Evolutionary conservation across 2,888 invertebrate species (phyloP).

Genomic region (Cosmia trapezina): DNA sequence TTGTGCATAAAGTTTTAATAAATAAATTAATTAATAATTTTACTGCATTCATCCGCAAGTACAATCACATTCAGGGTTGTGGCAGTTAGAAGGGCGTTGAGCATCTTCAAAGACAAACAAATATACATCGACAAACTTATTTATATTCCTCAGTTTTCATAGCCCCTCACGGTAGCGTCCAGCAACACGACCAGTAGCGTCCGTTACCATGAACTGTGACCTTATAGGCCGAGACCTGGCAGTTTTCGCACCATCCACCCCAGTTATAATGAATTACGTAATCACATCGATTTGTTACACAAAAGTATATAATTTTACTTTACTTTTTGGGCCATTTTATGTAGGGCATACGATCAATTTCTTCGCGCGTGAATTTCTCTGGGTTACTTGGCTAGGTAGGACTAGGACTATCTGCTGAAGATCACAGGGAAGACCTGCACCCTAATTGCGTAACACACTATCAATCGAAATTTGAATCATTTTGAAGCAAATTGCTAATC

Average conservation of each 20-base stretch:
- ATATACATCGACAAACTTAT: no score
- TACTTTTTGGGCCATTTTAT: conserved; percentile 26
- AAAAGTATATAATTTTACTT: conserved; percentile 20
- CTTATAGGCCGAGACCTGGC: conserved; percentile 64
- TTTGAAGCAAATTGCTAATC: no score
- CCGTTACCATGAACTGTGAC: conserved; percentile 76
- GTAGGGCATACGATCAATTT: not conserved
- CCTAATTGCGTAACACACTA: no score
- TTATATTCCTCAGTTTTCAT: conserved; percentile 26
- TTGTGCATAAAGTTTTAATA: no score
- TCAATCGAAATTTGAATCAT: no score
- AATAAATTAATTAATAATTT: no score
- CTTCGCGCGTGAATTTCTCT: not conserved
- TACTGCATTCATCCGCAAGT: no score
- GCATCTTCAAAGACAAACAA: no score
- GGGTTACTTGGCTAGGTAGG: not conserved
- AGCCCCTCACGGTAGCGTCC: conserved; percentile 62
- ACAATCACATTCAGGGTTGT: no score
- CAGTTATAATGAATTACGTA: conserved; percentile 60
- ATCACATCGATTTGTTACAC: conserved; percentile 52
- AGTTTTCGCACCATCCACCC: conserved; percentile 53
- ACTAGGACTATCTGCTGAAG: no score
- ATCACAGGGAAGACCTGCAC: no score
- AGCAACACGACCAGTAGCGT: conserved; percentile 64
- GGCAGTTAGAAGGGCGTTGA: no score